Conservation (phyloP, 2,797 vertebrate genomes). For the Hippopotamyrus pictus region DNA sequence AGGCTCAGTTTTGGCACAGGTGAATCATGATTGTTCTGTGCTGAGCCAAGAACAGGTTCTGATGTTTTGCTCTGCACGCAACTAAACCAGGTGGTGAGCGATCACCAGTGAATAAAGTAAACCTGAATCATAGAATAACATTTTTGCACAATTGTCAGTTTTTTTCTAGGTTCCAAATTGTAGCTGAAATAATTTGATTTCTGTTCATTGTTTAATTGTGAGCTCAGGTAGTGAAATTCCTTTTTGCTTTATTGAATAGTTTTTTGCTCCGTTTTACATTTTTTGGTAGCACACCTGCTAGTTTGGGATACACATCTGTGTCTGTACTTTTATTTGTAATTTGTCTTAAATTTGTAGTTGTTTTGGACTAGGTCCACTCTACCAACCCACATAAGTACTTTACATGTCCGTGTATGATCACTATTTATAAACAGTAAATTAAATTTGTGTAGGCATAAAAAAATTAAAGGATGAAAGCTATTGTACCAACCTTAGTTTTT, state of each 20-base stretch:
- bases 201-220: not conserved
- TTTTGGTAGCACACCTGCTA: not conserved
- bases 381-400: not conserved
- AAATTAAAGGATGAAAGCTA: not conserved
- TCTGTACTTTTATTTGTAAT: not conserved
- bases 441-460: not conserved
- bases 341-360: not conserved
- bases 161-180: not conserved
- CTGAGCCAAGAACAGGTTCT: not conserved
- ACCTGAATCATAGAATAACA: not conserved
- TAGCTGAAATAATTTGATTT: not conserved
- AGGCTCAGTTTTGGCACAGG: not conserved
- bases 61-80: not conserved
- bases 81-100: not conserved
- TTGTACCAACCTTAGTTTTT: not conserved
- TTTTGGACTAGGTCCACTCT: not conserved
- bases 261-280: not conserved
- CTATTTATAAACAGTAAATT: not conserved
- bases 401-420: not conserved
- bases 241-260: not conserved
- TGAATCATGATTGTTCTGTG: not conserved
- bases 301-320: not conserved
- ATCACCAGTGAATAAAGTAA: not conserved
- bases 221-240: not conserved
- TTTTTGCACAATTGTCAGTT: not conserved